Conservation (phyloP, 2,797 vertebrate genomes). For the Cirrhinus molitorella region DNA sequence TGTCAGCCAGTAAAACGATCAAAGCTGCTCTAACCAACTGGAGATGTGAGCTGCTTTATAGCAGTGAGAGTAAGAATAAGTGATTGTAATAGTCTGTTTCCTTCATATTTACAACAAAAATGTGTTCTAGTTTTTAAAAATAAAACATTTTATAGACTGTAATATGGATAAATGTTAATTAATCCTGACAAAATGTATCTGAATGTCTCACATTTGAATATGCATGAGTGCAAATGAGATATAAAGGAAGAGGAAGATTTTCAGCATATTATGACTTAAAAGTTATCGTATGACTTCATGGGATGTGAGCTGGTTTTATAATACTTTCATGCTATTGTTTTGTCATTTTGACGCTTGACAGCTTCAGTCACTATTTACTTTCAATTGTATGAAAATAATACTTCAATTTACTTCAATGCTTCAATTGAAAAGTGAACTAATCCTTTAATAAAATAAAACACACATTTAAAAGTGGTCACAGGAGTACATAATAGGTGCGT, state of each 20-base stretch:
- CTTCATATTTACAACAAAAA: neutral
- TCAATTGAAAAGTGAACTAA: too few species aligned
- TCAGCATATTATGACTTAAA: neutral
- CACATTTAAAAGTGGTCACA: too few species aligned
- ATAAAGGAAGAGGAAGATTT: neutral
- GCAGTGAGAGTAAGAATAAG: neutral
- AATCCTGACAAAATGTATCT: neutral
- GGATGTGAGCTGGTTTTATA: neutral
- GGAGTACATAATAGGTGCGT: too few species aligned
- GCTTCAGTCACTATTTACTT: too few species aligned
- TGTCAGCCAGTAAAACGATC: constrained; percentile 54
- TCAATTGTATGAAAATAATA: too few species aligned
- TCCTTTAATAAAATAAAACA: too few species aligned
- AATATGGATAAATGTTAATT: neutral
- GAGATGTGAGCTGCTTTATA: constrained; percentile 48
- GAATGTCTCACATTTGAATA: neutral
- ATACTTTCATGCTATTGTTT: neutral
- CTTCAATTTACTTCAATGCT: too few species aligned
- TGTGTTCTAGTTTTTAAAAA: too few species aligned
- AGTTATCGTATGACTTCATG: neutral
- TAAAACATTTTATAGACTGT: too few species aligned
- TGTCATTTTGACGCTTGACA: too few species aligned
- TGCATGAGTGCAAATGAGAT: neutral
- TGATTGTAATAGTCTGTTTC: neutral
- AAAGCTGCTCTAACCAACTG: constrained; percentile 18